Conservation (phyloP, 2,113 vertebrate species). For the Lynx canadensis region DNA sequence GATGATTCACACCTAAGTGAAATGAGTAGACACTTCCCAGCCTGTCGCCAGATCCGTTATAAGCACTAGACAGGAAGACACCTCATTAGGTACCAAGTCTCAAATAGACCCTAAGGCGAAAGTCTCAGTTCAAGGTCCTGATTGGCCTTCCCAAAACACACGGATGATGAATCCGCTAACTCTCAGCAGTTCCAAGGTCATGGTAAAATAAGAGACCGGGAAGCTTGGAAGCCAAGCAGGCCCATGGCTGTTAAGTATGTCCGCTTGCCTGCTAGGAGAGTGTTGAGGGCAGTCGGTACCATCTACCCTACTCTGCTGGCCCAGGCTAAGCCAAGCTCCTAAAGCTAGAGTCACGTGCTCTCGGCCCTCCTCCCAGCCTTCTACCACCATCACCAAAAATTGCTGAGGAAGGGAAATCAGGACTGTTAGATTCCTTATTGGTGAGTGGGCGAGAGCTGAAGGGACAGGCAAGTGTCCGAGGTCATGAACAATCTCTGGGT, state of each 20-base stretch:
- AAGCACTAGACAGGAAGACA: background rate
- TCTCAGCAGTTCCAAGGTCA: background rate
- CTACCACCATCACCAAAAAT: conserved; percentile 5
- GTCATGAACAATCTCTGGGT: background rate
- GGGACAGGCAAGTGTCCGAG: background rate
- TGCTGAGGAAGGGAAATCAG: background rate
- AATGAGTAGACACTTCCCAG: background rate
- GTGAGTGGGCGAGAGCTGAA: background rate
- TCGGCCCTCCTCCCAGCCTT: background rate
- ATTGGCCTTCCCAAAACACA: background rate
- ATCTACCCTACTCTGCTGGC: background rate
- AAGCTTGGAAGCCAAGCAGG: background rate
- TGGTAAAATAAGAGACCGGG: background rate
- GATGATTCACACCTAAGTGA: background rate
- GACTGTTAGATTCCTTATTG: background rate
- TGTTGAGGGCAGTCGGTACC: background rate
- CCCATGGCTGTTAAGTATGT: background rate
- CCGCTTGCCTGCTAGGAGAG: background rate
- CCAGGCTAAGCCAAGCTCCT: background rate
- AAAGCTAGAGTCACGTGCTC: background rate
- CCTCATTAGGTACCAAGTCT: background rate
- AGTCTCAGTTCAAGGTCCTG: background rate
- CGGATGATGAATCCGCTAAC: background rate
- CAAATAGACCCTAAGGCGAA: background rate
- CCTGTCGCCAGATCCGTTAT: background rate